Evolutionary conservation across 2,888 invertebrate genomes (phyloP), one percentile per base, ranked within the genome.

Genomic region (Conistra vaccinii): DNA sequence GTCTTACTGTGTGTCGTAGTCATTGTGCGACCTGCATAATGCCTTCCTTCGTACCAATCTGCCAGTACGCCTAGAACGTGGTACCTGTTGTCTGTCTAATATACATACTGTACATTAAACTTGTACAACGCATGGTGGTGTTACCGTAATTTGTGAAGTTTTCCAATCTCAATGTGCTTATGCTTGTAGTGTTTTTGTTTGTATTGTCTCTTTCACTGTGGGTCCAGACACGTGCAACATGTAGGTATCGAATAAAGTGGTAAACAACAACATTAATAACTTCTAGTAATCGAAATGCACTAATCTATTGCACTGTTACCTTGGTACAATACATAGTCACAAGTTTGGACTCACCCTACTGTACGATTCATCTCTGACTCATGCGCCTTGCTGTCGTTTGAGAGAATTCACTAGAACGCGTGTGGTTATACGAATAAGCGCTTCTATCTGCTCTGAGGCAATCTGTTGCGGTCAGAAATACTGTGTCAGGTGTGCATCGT

Each of bases 1-100:
- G 96, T 96, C 94, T 95, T 96, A 96, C 95, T 96, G 96, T 94
- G 95, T 96, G 95, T 95, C 89, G 95, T 96, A 96, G 95, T 94
- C 96, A 95, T 96, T 96, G 96, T 96, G 96, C 95, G 94, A 93
- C 94, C 95, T 93, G 96, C 96, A 96, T 95, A 96, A 96, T 95
- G 95, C 91, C 93, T 91, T 93, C 93, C 94, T 92, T 92, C 92
- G 90, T 92, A 91, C 92, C 93, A 92, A 88, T 91, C 91, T 92
- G 92, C 92, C 95, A 96, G 95, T 96, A 96, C 94, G 92, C 94
- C 96, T 95, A 93, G 95, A 96, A 95, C 91, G 95, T 96, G 96
- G 96, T 96, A 95, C 95, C 92, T 93, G 88, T 86, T 93, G 86
- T 90, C 88, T 92, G 79, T 88, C 84, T 85, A 77, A 23, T 79